A percentile compares a stretch with the other conserved stretches of the same genome.
Conservation (phyloP, 1,140 invertebrate species). For the Eubasilissa regina region DNA sequence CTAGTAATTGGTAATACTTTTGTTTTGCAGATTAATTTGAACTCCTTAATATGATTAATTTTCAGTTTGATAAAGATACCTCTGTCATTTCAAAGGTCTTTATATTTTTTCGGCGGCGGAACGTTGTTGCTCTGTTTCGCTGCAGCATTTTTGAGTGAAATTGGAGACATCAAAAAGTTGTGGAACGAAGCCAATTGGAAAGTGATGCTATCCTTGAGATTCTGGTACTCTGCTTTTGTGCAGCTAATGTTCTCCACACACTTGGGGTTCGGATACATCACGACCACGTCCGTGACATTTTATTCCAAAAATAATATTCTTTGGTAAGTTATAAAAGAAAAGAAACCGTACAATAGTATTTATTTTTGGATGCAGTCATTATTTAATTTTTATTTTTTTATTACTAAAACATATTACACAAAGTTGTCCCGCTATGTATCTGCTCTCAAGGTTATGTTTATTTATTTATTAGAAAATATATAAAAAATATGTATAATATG, state of each 20-base stretch:
- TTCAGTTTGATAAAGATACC: conserved; percentile 69
- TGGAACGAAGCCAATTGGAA: conserved; percentile 51
- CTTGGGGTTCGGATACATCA: conserved; percentile 72
- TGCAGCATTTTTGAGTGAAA: conserved; percentile 37
- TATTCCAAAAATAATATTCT: conserved; percentile 73
- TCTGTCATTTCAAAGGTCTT: conserved; percentile 67
- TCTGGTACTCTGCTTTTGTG: conserved; percentile 72
- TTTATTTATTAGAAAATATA: too few species aligned
- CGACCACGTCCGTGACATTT: conserved; percentile 71
- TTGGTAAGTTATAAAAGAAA: conserved; percentile 62
- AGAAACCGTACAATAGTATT: not conserved
- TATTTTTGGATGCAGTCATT: too few species aligned
- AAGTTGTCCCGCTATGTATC: too few species aligned
- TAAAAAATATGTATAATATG: too few species aligned
- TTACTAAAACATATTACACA: too few species aligned
- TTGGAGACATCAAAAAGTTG: conserved; percentile 21
- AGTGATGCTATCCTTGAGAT: conserved; percentile 42
- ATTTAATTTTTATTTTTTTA: too few species aligned
- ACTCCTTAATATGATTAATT: conserved; percentile 49
- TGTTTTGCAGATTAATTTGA: too few species aligned
- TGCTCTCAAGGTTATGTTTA: too few species aligned
- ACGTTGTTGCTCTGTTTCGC: conserved; percentile 46
- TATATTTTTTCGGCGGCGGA: conserved; percentile 63
- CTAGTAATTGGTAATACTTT: too few species aligned
- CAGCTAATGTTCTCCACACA: conserved; percentile 73